Evolutionary conservation across 2,888 invertebrate species (phyloP).

Genomic region (Capitulum mitella): DNA sequence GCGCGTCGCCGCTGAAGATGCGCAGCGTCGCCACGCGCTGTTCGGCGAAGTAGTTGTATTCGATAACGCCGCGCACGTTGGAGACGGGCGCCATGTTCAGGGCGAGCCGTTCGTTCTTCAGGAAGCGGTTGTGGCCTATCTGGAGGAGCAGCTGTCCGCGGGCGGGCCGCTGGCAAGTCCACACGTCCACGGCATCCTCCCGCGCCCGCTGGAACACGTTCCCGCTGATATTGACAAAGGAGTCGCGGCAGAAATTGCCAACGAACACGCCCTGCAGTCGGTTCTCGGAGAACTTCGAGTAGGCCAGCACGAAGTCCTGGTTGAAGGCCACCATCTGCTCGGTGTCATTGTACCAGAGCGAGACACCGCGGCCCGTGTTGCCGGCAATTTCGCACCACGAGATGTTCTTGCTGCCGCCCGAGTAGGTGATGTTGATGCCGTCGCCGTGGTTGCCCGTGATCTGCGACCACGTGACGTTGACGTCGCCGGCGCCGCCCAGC

Average conservation of each 20-base stretch:
- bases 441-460: constrained; percentile 87
- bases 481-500: constrained; percentile 81
- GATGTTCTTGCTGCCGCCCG: constrained; percentile 87
- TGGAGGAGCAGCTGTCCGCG: constrained; percentile 55
- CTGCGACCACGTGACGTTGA: constrained; percentile 83
- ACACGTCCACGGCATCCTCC: constrained; percentile 69
- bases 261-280: constrained; percentile 79
- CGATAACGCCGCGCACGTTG: constrained; percentile 67
- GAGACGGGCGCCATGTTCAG: constrained; percentile 73
- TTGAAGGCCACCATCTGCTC: constrained; percentile 49
- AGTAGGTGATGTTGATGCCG: constrained; percentile 90
- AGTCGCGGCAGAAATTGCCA: constrained; percentile 79
- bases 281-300: constrained; percentile 79
- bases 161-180: constrained; percentile 66
- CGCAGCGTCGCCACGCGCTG: constrained; percentile 70
- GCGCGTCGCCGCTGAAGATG: constrained; percentile 68
- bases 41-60: constrained; percentile 79
- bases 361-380: constrained; percentile 80
- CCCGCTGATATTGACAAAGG: constrained; percentile 79
- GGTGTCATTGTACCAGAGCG: constrained; percentile 84
- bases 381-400: constrained; percentile 76
- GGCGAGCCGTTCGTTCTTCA: constrained; percentile 60
- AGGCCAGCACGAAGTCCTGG: constrained; percentile 49
- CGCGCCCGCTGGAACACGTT: constrained; percentile 74
- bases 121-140: constrained; percentile 78